Evolutionary conservation across 2,113 vertebrate species (phyloP).

Genomic region (Cephalopholis sonnerati): DNA sequence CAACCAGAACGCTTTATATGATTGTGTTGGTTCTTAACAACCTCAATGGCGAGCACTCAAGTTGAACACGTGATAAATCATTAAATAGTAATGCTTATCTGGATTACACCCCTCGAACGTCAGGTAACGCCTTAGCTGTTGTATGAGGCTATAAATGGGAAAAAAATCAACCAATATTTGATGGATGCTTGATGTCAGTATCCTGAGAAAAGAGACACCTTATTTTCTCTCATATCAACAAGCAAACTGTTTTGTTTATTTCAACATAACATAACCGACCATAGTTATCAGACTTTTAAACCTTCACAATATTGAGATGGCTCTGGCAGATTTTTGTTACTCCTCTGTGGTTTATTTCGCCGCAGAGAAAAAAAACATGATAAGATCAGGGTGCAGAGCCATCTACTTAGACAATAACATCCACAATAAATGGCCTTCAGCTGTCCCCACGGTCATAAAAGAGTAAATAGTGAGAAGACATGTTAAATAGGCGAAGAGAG

Average conservation of each 20-base stretch:
- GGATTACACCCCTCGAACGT: neutral
- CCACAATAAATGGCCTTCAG: conserved; percentile 43
- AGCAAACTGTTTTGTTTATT: neutral
- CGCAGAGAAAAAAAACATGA: neutral
- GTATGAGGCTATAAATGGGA: neutral
- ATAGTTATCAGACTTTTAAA: conserved; percentile 1
- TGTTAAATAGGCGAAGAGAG: conserved; percentile 8
- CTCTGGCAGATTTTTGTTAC: neutral
- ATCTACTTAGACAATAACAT: conserved; percentile 12
- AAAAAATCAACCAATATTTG: neutral
- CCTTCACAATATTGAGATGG: neutral
- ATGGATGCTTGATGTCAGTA: neutral
- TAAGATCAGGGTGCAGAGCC: neutral
- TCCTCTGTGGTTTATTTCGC: conserved; percentile 4
- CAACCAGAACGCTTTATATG: neutral
- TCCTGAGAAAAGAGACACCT: neutral
- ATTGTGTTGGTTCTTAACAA: neutral
- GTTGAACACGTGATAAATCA: neutral
- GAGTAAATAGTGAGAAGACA: conserved; percentile 26
- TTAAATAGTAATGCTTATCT: neutral
- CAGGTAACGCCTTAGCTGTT: neutral
- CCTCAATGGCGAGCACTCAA: neutral
- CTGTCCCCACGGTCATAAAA: conserved; percentile 15
- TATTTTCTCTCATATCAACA: neutral
- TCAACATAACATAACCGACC: conserved; percentile 13